Base-by-base conservation (phyloP, 2,888 invertebrate species). In the Geotrupes spiniger region DNA sequence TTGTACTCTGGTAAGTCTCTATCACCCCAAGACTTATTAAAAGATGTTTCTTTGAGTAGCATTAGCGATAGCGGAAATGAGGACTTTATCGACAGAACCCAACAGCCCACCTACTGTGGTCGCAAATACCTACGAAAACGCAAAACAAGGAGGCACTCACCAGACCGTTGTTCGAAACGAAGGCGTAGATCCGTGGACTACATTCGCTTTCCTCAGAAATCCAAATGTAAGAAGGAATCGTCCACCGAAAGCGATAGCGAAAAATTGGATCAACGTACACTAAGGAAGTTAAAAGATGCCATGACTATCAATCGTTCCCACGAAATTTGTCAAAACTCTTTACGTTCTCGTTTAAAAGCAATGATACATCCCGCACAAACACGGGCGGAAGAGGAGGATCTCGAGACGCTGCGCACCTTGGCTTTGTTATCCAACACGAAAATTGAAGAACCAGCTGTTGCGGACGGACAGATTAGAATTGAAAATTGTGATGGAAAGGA, bases 251-350 rank as follows among this genome's bases (percentile, higher is more conserved):
- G 61, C 42, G 67, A 66, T 49, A 26, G 37, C 25, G 56, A 59
- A 37, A 46, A 46, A 17, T 42, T 56, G 42, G 63, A 59, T 50
- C 53, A 49, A 26, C 52, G 56, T 16, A 64, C 60, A 14, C 55
- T 65, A 33, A 69, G 73, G 54, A 78, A 78, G 65, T 64, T 82
- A 52, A 78, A 77, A 53, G 73, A 80, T 65, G 80, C 81, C 41
- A 76, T 81, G 27, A 65, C 71, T 33, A 72, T 79, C 31, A 65
- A 66, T 46, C 51, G 49, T 6, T 47, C 52, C 6, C 55, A 63
- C 38, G 63, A 63, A 33, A 46, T 56, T 26, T 58, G 63, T 16
- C 63, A 62, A 48, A 69, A 68, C 48, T 69, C 66, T 47, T 59
- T 73, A 33, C 57, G 62, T 40, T 62, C 66, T 4, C 62, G 72